A percentile compares a stretch with the other conserved stretches of the same genome.
These are phyloP conservation scores for Hucho hucho DNA, from an alignment of 2,113 vertebrate species.

Conservation along the genomic window DNA sequence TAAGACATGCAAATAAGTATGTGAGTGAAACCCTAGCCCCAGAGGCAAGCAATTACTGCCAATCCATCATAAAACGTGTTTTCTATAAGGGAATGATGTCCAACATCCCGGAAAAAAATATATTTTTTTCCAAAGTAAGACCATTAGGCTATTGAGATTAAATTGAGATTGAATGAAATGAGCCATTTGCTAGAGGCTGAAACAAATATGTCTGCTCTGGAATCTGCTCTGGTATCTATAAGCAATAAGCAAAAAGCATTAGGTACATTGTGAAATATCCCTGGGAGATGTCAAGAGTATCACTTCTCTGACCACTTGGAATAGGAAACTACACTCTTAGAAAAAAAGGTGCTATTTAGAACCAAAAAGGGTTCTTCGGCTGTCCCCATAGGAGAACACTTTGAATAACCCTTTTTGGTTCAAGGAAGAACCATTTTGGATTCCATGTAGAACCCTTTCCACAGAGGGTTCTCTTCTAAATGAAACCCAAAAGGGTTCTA, in stretches of 20 bases:
- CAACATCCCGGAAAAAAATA: not conserved
- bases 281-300: slow-evolving; percentile 44
- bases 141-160: not conserved
- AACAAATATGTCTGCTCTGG: not conserved
- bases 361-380: too few species aligned
- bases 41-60: too few species aligned
- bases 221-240: not conserved
- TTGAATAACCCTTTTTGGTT: too few species aligned
- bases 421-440: too few species aligned
- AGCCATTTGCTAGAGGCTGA: not conserved
- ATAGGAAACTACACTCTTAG: slow-evolving; percentile 6
- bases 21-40: too few species aligned
- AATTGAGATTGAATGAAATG: not conserved
- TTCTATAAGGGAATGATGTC: too few species aligned
- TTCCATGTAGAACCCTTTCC: too few species aligned
- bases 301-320: slow-evolving; percentile 37
- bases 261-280: slow-evolving; percentile 39
- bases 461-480: too few species aligned
- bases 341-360: too few species aligned
- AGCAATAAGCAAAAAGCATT: not conserved
- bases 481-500: too few species aligned
- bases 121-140: not conserved
- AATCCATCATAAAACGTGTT: too few species aligned
- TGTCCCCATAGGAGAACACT: too few species aligned
- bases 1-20: not conserved